A percentile compares a stretch with the other conserved stretches of the same genome.
phyloP scores from a whole-genome alignment of 2,113 vertebrate species.

The Phylloscopus trochiloides region DNA sequence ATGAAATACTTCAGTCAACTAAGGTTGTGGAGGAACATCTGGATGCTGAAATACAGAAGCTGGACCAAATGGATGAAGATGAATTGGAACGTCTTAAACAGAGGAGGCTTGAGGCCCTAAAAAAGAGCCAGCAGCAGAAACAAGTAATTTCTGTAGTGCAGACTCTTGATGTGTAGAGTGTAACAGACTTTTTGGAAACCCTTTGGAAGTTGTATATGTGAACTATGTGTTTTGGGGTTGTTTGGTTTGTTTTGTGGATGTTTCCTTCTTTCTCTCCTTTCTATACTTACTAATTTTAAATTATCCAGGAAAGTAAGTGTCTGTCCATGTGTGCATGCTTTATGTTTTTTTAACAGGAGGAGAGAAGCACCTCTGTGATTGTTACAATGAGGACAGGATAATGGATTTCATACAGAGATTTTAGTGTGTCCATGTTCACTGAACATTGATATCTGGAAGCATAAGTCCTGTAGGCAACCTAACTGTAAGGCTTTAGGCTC shows the following conservation, averaged over 20 bases:
- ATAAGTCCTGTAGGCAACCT: background rate
- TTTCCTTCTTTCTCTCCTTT: background rate
- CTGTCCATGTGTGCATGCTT: background rate
- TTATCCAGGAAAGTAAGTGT: background rate
- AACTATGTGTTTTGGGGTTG: background rate
- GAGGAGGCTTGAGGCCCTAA: slow-evolving; percentile 88
- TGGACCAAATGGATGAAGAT: slow-evolving; percentile 91
- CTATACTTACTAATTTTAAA: background rate
- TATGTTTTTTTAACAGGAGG: background rate
- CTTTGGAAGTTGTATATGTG: background rate
- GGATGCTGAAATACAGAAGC: slow-evolving; percentile 86
- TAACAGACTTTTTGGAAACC: background rate
- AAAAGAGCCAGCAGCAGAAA: slow-evolving; percentile 95
- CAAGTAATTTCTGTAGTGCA: slow-evolving; percentile 78
- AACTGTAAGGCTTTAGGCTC: background rate
- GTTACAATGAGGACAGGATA: background rate
- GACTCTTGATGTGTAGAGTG: background rate
- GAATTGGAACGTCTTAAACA: slow-evolving; percentile 90
- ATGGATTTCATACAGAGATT: background rate
- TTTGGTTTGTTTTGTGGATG: background rate
- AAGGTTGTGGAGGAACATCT: slow-evolving; percentile 88
- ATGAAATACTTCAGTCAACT: slow-evolving; percentile 85
- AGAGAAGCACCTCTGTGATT: background rate
- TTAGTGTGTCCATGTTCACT: background rate
- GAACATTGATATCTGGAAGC: background rate